Base-by-base conservation (phyloP, 2,113 vertebrate species). In the Antechinus flavipes region DNA sequence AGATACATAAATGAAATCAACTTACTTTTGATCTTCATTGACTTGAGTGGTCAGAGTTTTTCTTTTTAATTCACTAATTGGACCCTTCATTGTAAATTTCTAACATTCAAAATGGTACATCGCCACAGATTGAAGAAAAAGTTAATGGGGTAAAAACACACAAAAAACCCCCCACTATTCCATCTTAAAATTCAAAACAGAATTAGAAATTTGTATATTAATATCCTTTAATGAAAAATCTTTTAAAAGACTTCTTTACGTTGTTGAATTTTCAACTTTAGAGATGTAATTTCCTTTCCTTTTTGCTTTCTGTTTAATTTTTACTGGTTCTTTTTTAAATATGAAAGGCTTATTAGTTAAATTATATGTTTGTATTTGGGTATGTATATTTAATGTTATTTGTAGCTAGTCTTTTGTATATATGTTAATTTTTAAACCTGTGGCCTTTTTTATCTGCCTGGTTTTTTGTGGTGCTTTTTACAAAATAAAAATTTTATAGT, bases 401-500 rank as follows among this genome's bases (percentile, higher is more conserved):
- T 94, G 93, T 92, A 93, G 89, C 92, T 42, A 92, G 58, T 97
- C 84, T 89, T 90, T 97, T 98, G 94, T 97, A 93, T 97, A 94
- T 97, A 95, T 97, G 97, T 97, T 97, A 95, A 47, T n/a, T 95
- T 94, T 98, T 97, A 97, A 98, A 97, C 90, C 93, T 97, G 91
- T 97, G 92, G 24, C 52, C 42, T 93, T 97, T 97, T 95, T 49
- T 46, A 93, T 95, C 46, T 96, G 25, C 94, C 49, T 95, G 11
- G 35, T 42, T 84, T 68, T 84, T 84, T 84, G 68, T 84, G 68
- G n/a, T 84, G n/a, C 68, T 84, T 84, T 84, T 84, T 76, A 76
- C 35, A 84, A 84, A n/a, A 84, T 19, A 84, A 68, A 94, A 96
- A 96, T 98, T 98, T 98, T 98, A 58, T 97, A 98, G 97, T 95